phyloP scores from a whole-genome alignment of 2,888 invertebrate genomes.

The Orthosia cruda region DNA sequence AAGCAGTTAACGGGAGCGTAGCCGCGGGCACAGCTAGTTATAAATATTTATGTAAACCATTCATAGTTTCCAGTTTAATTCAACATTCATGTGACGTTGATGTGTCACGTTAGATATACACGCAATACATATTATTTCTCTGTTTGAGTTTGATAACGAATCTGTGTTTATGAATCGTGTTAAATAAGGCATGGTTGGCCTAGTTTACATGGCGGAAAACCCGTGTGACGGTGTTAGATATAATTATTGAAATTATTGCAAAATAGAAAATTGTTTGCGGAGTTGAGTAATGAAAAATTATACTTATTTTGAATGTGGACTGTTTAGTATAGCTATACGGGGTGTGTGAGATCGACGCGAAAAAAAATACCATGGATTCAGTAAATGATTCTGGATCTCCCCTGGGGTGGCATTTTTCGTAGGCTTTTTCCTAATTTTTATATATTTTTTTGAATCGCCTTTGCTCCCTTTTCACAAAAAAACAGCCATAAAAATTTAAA shows the following conservation, averaged over 20 bases:
- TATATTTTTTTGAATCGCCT: too few relatives aligned
- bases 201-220: conserved; percentile 3
- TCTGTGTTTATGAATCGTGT: conserved; percentile 24
- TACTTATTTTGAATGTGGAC: not conserved
- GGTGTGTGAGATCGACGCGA: too few relatives aligned
- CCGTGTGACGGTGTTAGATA: not conserved
- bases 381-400: too few relatives aligned
- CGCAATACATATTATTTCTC: conserved; percentile 26
- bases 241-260: conserved; percentile 5
- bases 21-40: not conserved
- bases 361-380: too few relatives aligned
- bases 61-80: conserved; percentile 38
- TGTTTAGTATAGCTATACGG: too few relatives aligned
- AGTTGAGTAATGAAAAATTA: not conserved
- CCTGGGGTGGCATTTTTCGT: too few relatives aligned
- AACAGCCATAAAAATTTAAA: too few relatives aligned
- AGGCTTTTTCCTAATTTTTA: too few relatives aligned
- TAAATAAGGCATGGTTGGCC: conserved; percentile 7
- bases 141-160: conserved; percentile 40
- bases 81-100: conserved; percentile 27
- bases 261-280: not conserved
- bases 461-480: too few relatives aligned
- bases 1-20: too few relatives aligned
- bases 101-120: conserved; percentile 18
- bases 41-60: not conserved